Conservation (phyloP, 53 echinoderm and acorn worm species). For the Apostichopus leukothele region DNA sequence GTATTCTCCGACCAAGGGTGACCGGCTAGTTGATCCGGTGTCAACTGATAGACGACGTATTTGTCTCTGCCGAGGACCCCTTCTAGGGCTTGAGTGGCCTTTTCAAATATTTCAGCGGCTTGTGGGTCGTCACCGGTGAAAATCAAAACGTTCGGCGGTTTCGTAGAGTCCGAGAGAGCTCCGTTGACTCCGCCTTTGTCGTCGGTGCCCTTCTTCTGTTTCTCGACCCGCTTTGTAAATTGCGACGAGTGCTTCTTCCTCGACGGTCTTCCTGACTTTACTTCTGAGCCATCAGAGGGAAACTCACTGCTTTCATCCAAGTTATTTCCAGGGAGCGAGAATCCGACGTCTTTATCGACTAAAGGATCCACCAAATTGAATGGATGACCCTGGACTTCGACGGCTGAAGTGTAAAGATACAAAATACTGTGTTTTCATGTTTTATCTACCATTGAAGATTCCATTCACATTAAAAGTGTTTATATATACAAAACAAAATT, state of each 20-base stretch:
- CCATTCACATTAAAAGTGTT: no score
- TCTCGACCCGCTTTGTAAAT: conserved; percentile 71
- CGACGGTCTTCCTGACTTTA: conserved; percentile 40
- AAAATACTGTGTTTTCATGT: not conserved
- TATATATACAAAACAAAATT: no score
- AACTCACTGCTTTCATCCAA: not conserved
- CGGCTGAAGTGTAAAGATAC: conserved; percentile 53
- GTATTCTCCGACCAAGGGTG: conserved; percentile 93
- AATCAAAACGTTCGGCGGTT: conserved; percentile 87
- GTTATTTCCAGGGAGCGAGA: not conserved
- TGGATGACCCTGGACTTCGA: conserved; percentile 82
- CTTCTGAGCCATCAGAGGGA: not conserved
- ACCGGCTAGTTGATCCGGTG: conserved; percentile 49
- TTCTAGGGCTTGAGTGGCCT: conserved; percentile 54
- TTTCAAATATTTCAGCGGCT: conserved; percentile 45
- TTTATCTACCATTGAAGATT: not conserved
- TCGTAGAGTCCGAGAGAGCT: conserved; percentile 18
- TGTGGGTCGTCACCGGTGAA: conserved; percentile 58
- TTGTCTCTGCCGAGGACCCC: conserved; percentile 71
- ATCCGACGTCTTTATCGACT: conserved; percentile 33
- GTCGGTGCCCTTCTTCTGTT: conserved; percentile 59
- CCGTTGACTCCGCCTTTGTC: conserved; percentile 31
- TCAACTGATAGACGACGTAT: conserved; percentile 85
- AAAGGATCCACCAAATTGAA: conserved; percentile 71
- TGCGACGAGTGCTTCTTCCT: conserved; percentile 81